phyloP scores from a whole-genome alignment of 2,888 invertebrate genomes.

The Yponomeuta cagnagella region DNA sequence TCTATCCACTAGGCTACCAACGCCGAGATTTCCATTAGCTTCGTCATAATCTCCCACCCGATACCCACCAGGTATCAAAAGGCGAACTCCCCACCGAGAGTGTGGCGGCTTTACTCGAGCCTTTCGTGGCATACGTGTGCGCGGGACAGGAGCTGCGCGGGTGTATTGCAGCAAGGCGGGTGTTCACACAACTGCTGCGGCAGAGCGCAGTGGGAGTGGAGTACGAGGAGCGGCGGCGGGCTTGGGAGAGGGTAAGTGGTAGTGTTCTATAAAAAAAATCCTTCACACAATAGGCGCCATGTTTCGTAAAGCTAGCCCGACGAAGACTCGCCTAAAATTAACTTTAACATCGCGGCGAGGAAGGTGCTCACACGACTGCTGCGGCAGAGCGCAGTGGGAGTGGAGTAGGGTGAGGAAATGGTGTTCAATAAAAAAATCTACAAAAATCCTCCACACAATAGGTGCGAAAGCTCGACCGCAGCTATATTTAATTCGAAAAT shows the following conservation, averaged over 20 bases:
- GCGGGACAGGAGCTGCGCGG: conserved; percentile 68
- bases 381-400: conserved; percentile 80
- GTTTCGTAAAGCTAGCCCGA: no score
- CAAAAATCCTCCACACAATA: no score
- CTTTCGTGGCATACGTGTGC: conserved; percentile 73
- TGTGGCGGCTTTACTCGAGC: conserved; percentile 78
- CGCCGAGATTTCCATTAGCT: no score
- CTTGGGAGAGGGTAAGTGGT: conserved; percentile 78
- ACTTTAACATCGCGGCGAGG: conserved; percentile 51
- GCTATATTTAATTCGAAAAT: no score
- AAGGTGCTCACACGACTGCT: conserved; percentile 80
- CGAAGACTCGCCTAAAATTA: no score
- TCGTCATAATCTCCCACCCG: no score
- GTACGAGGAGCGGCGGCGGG: conserved; percentile 78
- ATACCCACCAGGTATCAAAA: conserved; percentile 70
- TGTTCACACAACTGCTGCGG: conserved; percentile 79
- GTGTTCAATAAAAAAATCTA: no score
- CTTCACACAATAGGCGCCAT: no score
- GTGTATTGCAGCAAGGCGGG: conserved; percentile 68
- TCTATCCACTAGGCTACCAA: no score
- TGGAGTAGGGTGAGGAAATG: conserved; percentile 61
- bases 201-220: conserved; percentile 83
- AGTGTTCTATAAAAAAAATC: neutral
- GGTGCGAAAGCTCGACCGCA: no score
- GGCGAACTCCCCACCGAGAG: conserved; percentile 74